Conservation (phyloP, 2,888 invertebrate species). For the Sicus ferrugineus region DNA sequence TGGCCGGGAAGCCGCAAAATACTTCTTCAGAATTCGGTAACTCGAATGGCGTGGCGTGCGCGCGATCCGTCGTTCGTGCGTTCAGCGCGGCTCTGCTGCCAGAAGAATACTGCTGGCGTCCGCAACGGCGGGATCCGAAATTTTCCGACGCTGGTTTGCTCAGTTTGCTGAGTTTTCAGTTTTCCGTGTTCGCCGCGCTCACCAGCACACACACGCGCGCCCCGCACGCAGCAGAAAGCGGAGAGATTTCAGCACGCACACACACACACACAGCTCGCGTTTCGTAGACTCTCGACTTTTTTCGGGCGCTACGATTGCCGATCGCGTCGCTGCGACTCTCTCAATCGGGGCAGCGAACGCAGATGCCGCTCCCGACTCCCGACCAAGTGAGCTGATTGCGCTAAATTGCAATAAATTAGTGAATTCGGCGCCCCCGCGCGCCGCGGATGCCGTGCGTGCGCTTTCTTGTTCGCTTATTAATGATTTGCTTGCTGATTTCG, state of each 20-base stretch:
- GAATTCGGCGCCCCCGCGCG: background rate
- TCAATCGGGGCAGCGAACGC: background rate
- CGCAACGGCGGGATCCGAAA: conserved; percentile 19
- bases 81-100: conserved; percentile 59
- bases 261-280: conserved; percentile 2
- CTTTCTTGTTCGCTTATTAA: background rate
- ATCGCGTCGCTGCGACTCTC: background rate
- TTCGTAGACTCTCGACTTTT: background rate
- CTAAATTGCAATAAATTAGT: conserved; percentile 23
- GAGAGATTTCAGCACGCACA: background rate
- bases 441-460: too few species aligned
- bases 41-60: conserved; percentile 31
- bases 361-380: background rate
- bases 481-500: too few species aligned
- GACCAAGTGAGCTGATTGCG: background rate
- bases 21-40: conserved; percentile 18
- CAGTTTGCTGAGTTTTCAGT: conserved; percentile 3
- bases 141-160: conserved; percentile 3
- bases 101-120: conserved; percentile 54
- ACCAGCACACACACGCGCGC: conserved; percentile 4
- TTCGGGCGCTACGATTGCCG: conserved; percentile 2
- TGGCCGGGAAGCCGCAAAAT: conserved; percentile 4
- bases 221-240: conserved; percentile 5
- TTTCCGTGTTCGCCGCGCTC: conserved; percentile 5
- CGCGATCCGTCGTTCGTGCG: conserved; percentile 30